Evolutionary conservation across 2,888 invertebrate species (phyloP).

Genomic region (Amphipoea lucens): DNA sequence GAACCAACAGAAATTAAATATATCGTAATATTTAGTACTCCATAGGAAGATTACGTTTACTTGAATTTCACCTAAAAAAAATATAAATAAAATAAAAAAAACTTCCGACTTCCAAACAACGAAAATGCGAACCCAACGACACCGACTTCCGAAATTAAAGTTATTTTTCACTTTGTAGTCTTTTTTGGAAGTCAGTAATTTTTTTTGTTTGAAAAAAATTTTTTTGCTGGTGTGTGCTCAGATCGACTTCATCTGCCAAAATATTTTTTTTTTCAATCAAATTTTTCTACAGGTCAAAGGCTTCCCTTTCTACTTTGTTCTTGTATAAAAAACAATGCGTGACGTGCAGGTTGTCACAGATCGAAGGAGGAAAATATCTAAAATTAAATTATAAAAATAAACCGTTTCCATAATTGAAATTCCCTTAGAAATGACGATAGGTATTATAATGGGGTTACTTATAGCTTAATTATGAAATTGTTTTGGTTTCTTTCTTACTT

Average conservation of each 20-base stretch:
- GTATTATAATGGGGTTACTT: not conserved
- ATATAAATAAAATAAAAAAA: no score
- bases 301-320: not conserved
- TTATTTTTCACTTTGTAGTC: no score
- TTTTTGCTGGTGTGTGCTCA: no score
- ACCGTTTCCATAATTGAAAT: constrained; percentile 23
- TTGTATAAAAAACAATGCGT: not conserved
- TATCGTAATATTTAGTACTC: no score
- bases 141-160: no score
- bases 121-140: no score
- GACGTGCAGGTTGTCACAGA: not conserved
- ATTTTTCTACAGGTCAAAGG: not conserved
- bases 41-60: no score
- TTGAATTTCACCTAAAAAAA: no score
- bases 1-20: no score
- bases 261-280: not conserved
- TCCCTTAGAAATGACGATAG: not conserved
- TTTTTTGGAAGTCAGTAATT: no score
- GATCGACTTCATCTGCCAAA: not conserved
- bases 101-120: no score
- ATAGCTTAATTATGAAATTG: not conserved
- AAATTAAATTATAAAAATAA: constrained; percentile 3
- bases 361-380: not conserved
- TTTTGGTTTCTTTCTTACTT: not conserved
- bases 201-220: no score